Base-by-base conservation (phyloP, 2,113 vertebrate genomes). In the Chaetorhynchus papuensis region DNA sequence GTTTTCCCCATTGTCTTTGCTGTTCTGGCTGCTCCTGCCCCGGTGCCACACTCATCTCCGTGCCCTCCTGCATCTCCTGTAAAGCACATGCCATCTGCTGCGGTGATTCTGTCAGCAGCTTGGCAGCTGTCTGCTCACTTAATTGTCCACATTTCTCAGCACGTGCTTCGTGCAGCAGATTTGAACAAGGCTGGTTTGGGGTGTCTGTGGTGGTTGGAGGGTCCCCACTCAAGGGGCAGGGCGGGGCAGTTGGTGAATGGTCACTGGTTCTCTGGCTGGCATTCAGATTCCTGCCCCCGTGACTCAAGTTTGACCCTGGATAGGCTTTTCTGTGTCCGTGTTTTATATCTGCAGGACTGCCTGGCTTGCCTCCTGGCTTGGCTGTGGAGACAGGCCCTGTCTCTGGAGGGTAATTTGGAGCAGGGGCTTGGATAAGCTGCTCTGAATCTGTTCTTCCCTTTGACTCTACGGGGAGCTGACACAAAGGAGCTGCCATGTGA, bases 71-170 rank as follows among this genome's bases (percentile, higher is more conserved):
- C 60, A 27, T 42, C 81, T 50, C 35, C 66, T 49, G 61, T 11
- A 7, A 22, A 89, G n/a, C 90, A 61, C 57, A 10, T 69, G 96
- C 96, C 97, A 97, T 98, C 98, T 98, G 98, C 97, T 93, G 60
- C 85, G 94, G 96, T 98, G 98, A 97, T 98, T 95, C 84, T 87
- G 84, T 39, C 72, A 71, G 92, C 74, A 81, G 94, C 84, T 80
- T 96, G 96, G 95, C 97, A 98, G 97, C 97, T 97, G 94, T 19
- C 83, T 90, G 35, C 92, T 92, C 76, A 31, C 82, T 90, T 90
- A 54, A 96, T 92, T 92, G 96, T 97, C 93, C 81, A 26, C 77
- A 42, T 95, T 92, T 96, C 83, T 81, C 84, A 87, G 19, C 82
- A 39, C 24, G 49, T 39, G 85, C 76, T 92, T 93, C 57, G 79